Percentiles rank a stretch among this genome's conserved stretches.
Evolutionary conservation across 1,140 invertebrate species (phyloP).

Genomic region (Aplysia californica): DNA sequence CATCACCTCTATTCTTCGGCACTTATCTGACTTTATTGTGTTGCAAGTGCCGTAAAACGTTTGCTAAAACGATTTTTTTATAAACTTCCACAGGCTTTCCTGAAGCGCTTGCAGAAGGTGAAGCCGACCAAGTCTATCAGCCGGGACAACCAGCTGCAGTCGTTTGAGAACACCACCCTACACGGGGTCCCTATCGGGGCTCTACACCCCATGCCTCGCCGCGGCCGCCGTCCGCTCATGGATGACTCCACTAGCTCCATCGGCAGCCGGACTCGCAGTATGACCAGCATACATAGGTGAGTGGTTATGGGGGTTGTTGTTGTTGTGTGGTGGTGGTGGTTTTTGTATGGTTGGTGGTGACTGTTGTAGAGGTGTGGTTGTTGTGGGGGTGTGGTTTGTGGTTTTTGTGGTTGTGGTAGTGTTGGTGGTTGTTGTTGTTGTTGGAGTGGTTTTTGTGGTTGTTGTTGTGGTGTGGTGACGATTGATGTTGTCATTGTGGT

Average conservation of each 20-base stretch:
- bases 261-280: conserved; percentile 25
- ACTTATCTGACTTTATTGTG: too few relatives aligned
- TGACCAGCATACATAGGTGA: conserved; percentile 32
- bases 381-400: background rate
- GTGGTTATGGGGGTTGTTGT: background rate
- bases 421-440: background rate
- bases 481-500: too few relatives aligned
- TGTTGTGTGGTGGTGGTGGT: background rate
- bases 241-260: conserved; percentile 23
- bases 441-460: background rate
- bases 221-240: background rate
- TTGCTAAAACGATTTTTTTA: too few relatives aligned
- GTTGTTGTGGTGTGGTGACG: too few relatives aligned
- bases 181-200: conserved; percentile 50
- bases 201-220: conserved; percentile 25
- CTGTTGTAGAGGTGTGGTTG: background rate
- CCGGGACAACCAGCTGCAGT: conserved; percentile 44
- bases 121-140: conserved; percentile 49
- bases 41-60: too few relatives aligned
- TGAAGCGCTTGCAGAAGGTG: conserved; percentile 57
- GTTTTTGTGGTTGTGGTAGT: background rate
- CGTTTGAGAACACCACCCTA: conserved; percentile 47
- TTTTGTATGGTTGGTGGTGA: too few relatives aligned
- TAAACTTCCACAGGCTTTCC: conserved; percentile 49
- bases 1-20: too few relatives aligned